These are phyloP conservation scores for Eriocheir sinensis DNA, from an alignment of 1,140 invertebrate species.

Conservation along the genomic window DNA sequence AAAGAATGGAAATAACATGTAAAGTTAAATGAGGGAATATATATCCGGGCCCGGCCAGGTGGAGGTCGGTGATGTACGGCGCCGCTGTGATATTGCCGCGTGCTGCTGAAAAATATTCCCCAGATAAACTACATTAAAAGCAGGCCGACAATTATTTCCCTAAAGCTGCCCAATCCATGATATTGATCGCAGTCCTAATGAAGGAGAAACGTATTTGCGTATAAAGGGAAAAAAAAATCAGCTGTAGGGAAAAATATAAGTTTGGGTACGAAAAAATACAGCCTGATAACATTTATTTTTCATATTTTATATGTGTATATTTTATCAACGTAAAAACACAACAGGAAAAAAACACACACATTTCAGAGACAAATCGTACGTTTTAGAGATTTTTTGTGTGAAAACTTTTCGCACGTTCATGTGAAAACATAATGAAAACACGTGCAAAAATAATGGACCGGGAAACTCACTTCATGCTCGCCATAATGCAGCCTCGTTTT, in stretches of 20 bases:
- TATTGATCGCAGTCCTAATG: neutral
- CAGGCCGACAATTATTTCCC: neutral
- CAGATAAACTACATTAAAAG: conserved; percentile 9
- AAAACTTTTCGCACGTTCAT: neutral
- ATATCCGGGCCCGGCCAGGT: neutral
- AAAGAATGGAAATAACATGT: conserved; percentile 26
- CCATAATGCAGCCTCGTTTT: neutral
- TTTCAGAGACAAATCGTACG: neutral
- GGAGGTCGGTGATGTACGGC: neutral
- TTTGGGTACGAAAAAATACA: neutral
- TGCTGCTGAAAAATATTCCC: neutral
- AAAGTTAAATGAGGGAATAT: conserved; percentile 26
- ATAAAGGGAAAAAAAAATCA: neutral
- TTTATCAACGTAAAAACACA: too few relatives aligned
- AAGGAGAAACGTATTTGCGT: neutral
- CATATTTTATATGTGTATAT: neutral
- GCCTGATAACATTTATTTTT: neutral
- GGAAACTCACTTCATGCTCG: neutral
- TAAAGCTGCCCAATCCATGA: conserved; percentile 3
- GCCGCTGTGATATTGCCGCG: neutral
- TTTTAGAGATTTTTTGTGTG: neutral
- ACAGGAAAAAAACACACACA: too few relatives aligned
- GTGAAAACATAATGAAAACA: neutral
- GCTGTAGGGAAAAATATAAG: neutral
- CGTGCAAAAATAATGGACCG: neutral